Base-by-base conservation (phyloP, 2,797 vertebrate genomes). In the Danio choprae region DNA sequence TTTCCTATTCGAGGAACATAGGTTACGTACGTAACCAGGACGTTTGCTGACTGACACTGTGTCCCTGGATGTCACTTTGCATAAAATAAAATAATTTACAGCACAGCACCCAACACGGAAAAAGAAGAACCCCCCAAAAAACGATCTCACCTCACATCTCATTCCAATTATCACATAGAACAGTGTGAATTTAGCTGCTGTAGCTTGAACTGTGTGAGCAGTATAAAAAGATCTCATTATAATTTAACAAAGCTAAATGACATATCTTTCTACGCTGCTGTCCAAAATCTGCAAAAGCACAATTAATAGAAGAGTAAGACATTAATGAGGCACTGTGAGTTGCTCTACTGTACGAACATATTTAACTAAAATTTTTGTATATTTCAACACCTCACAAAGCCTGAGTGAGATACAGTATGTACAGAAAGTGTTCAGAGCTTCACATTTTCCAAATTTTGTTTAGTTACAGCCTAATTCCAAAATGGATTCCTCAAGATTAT, bases 91-190 rank as follows among this genome's bases (percentile, higher is more conserved):
- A 29, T 29, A 29, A 29, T 29, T 29, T 29, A 29, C 1, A n/a
- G n/a, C n/a, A n/a, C n/a, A n/a, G n/a, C n/a, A n/a, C n/a, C n/a
- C n/a, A 29, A 29, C 29, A 29, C 29, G 1, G 29, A 29, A 29
- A 29, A 29, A 29, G 29, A 29, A 29, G 29, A 29, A 29, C 1
- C 29, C 29, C 29, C n/a, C n/a, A n/a, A n/a, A n/a, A n/a, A n/a
- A 29, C 1, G 29, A 29, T 69, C 10, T 53, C 16, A 20, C n/a
- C 51, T 56, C 18, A 43, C n/a, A 56, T 56, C 7, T 56, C 0
- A 43, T 56, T 56, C 70, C 40, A 73, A 59, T 46, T 73, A 73
- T 73, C 41, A 59, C 55, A 59, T 41, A 46, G 16, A 16, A 73
- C 15, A 46, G 51, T 36, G 41, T 58, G 40, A 59, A 73, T 16